Percentiles rank a stretch among this genome's conserved stretches.
These are phyloP conservation scores for Cryptosula pallasiana DNA, from an alignment of 2,888 invertebrate species.

Conservation along the genomic window DNA sequence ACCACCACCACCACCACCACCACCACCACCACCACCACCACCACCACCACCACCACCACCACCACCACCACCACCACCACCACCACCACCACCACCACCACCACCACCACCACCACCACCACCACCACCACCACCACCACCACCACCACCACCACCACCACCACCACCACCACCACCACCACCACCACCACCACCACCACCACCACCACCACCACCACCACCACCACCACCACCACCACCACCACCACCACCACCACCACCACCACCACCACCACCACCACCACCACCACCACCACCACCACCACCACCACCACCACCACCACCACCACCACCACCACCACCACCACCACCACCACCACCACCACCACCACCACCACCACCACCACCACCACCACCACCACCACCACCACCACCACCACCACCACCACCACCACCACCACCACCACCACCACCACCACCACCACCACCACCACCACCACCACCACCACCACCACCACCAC, in stretches of 20 bases:
- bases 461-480: slow-evolving; percentile 23
- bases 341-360: slow-evolving; percentile 23
- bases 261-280: slow-evolving; percentile 23
- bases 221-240: slow-evolving; percentile 23
- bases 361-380: slow-evolving; percentile 23
- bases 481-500: slow-evolving; percentile 23
- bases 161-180: slow-evolving; percentile 23
- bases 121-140: slow-evolving; percentile 23
- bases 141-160: slow-evolving; percentile 23
- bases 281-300: slow-evolving; percentile 23
- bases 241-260: slow-evolving; percentile 23
- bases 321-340: slow-evolving; percentile 23
- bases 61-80: slow-evolving; percentile 28
- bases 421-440: slow-evolving; percentile 23
- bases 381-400: slow-evolving; percentile 23
- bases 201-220: slow-evolving; percentile 23
- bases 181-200: slow-evolving; percentile 19
- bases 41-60: slow-evolving; percentile 28
- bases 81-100: slow-evolving; percentile 28
- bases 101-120: slow-evolving; percentile 22
- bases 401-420: slow-evolving; percentile 23
- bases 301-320: slow-evolving; percentile 23
- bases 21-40: slow-evolving; percentile 28
- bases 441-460: slow-evolving; percentile 17
- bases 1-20: slow-evolving; percentile 28